These are phyloP conservation scores for Cryptocheilus praepositus DNA, from an alignment of 2,888 invertebrate species.

Conservation along the genomic window DNA sequence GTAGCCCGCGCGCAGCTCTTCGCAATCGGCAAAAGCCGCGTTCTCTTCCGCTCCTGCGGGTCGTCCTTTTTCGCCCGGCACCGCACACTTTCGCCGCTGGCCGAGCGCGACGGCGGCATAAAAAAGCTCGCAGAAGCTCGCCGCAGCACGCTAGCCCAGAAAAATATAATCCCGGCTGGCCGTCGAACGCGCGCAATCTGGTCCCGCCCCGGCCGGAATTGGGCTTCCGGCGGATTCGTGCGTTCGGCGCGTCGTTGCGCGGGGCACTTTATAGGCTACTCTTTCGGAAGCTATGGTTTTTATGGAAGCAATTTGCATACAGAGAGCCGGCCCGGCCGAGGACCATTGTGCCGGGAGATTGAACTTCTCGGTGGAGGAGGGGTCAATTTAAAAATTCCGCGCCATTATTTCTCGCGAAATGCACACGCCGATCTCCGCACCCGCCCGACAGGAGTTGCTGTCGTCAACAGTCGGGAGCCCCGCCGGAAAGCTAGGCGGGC, in stretches of 20 bases:
- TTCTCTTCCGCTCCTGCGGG: no score
- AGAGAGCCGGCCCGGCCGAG: conserved; percentile 41
- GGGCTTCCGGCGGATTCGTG: background rate
- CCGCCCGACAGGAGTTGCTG: background rate
- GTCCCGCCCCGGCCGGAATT: no score
- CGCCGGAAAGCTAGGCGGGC: no score
- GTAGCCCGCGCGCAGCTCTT: no score
- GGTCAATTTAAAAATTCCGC: conserved; percentile 42
- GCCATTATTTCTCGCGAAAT: conserved; percentile 36
- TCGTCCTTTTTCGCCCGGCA: no score
- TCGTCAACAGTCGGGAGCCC: background rate
- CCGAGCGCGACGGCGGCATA: no score
- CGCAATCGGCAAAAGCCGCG: no score
- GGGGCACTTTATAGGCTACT: conserved; percentile 9
- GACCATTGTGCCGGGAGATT: conserved; percentile 58
- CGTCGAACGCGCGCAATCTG: no score
- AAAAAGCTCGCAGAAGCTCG: no score
- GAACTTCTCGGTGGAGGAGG: conserved; percentile 46
- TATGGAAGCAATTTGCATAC: conserved; percentile 63
- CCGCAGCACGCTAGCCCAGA: no score
- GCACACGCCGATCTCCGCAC: conserved; percentile 14
- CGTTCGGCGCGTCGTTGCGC: conserved; percentile 17
- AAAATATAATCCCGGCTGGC: no score
- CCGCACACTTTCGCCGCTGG: no score
- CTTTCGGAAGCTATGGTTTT: conserved; percentile 52